Evolutionary conservation across 2,888 invertebrate species (phyloP), one percentile per base, ranked within the genome.

Genomic region (Drosophila setosimentum): DNA sequence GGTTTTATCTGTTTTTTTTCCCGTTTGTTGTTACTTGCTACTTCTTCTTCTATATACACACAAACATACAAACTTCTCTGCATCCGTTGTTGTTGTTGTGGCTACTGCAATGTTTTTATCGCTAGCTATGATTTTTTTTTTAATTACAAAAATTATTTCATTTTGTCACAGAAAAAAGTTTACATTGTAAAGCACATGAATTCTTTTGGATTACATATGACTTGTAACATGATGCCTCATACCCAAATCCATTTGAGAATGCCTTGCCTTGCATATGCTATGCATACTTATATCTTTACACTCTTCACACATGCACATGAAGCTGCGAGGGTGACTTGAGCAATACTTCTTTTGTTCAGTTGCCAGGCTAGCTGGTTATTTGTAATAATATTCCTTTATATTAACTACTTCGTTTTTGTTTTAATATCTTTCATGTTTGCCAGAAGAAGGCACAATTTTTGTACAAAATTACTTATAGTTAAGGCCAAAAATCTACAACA

Each of bases 231-330:
- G 78, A 78, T 77, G 61, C 77, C 70, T 66, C 63, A 48, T 63
- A 63, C 66, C 60, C 59, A 45, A 77, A 77, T 70, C 78, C 78
- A 71, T 78, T 75, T 48, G 66, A 78, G 78, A 78, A 77, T 74
- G 78, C 53, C 78, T 78, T 78, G 77, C 77, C 77, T 78, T 78
- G 78, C 78, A 78, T 63, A 76, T 77, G 67, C 63, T 37, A 49
- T 51, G 33, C n/a, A 32, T 29, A 33, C 30, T 21, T 42, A 21
- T 16, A 4, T 61, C 45, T 45, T 45, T 45, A 45, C 8, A 24
- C 21, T 8, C 21, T 45, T 45, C 21, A 45, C 45, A 21, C 16
- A 45, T 1, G 40, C 69, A 57, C 32, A 35, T 49, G 32, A 27
- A 57, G 30, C n/a, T 29, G 16, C 76, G 77, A 78, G 77, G 64